Percentiles rank a stretch among this genome's conserved stretches.
These are phyloP conservation scores for Dicrostonyx torquatus DNA, from an alignment of 2,797 vertebrate genomes.

Conservation along the genomic window DNA sequence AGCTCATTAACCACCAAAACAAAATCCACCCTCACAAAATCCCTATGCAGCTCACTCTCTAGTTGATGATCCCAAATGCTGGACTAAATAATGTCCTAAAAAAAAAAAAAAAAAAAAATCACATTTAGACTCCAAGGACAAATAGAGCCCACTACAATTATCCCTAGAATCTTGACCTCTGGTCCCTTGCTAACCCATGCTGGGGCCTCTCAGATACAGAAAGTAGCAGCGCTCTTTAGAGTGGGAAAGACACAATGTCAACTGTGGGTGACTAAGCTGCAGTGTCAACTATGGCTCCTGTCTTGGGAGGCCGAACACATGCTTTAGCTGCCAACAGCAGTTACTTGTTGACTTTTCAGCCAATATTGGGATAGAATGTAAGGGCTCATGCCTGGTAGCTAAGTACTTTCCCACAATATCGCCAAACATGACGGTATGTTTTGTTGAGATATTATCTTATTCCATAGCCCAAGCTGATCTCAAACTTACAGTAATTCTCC, in stretches of 20 bases:
- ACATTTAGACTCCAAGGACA: background rate
- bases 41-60: background rate
- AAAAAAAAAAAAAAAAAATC: background rate
- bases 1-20: background rate
- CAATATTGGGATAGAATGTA: background rate
- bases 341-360: background rate
- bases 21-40: background rate
- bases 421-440: background rate
- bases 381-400: background rate
- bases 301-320: background rate
- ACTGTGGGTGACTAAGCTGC: background rate
- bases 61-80: background rate
- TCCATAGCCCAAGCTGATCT: background rate
- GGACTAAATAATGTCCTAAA: background rate
- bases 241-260: background rate
- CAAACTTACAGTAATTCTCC: background rate
- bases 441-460: background rate
- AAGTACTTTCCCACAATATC: background rate
- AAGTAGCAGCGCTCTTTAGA: background rate
- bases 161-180: background rate
- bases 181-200: background rate
- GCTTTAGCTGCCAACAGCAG: background rate
- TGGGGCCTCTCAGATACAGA: background rate
- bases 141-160: background rate
- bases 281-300: background rate